phyloP scores from a whole-genome alignment of 2,888 invertebrate species.

The Scaeva pyrastri region DNA sequence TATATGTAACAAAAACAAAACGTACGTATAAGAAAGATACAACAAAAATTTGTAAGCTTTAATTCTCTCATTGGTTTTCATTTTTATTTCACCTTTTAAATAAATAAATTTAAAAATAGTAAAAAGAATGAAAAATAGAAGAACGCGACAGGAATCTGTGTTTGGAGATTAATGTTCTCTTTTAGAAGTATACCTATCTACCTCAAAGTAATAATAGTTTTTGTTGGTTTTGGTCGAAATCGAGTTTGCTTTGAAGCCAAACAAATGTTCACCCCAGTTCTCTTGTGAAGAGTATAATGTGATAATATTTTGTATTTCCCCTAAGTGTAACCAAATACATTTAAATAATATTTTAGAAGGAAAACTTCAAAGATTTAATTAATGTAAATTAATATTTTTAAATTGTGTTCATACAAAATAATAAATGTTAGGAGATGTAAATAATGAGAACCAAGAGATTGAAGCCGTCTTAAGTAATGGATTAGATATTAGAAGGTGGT shows the following conservation, averaged over 20 bases:
- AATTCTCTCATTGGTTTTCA: slow-evolving; percentile 22
- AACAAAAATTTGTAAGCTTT: slow-evolving; percentile 26
- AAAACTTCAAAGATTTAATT: background rate
- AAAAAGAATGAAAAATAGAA: background rate
- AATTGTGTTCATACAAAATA: too few relatives aligned
- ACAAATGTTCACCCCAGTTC: slow-evolving; percentile 71
- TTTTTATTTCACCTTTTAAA: slow-evolving; percentile 42
- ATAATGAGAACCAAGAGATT: too few relatives aligned
- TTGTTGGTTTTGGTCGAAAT: slow-evolving; percentile 49
- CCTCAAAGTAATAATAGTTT: slow-evolving; percentile 51
- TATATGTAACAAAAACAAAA: background rate
- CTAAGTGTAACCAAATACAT: slow-evolving; percentile 60
- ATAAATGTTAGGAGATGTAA: too few relatives aligned
- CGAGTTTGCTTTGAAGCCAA: slow-evolving; percentile 63
- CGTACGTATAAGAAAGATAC: background rate
- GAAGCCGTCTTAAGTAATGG: too few relatives aligned
- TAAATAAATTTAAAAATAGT: slow-evolving; percentile 2
- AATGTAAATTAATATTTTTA: background rate
- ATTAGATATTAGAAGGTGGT: too few relatives aligned
- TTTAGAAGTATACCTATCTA: slow-evolving; percentile 38
- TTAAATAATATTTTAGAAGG: slow-evolving; percentile 5
- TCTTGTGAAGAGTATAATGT: slow-evolving; percentile 66
- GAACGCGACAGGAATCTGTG: slow-evolving; percentile 62
- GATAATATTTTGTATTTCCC: slow-evolving; percentile 61
- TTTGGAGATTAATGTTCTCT: slow-evolving; percentile 72